Base-by-base conservation (phyloP, 2,797 vertebrate species). In the Cynodonichthys magdalenae region DNA sequence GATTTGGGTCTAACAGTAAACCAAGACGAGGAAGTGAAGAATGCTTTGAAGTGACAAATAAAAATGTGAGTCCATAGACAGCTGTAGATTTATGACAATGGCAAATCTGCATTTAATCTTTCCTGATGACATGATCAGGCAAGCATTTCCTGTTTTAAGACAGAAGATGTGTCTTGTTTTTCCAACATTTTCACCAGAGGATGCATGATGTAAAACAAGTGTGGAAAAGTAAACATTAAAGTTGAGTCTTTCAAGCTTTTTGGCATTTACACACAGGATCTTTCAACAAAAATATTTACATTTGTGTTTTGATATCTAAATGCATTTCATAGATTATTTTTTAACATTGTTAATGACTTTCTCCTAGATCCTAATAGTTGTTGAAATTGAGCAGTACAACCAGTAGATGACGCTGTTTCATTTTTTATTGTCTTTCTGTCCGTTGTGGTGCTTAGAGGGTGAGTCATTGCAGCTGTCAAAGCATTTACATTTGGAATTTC, bases 11-110 rank as follows among this genome's bases (percentile, higher is more conserved):
- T 82, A 86, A 87, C 84, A 78, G 66, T 89, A 69, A 89, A 90
- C 66, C 59, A 75, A 68, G 51, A 53, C 59, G 76, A 86, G 83
- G 78, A 55, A 72, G 68, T 68, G 44, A 86, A 83, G 90, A 95
- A 95, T 88, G 89, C 88, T 95, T 93, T 94, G 89, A 94, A 93
- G 88, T 93, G 82, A 91, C 90, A 92, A 91, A 93, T 90, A 91
- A 82, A 94, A 87, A 92, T 54, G 72, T 82, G 87, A 94, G 89
- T 77, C 57, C 39, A 31, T 59, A 75, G 93, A 90, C 88, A 94
- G 90, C 90, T 93, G 92, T 84, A 89, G 90, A 93, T 92, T 94
- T 93, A 94, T 71, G 86, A 93, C 90, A 78, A 90, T 89, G 90
- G 90, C 89, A 91, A 95, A 95, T 94, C 81, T 90, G 84, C 88